Percentiles rank a stretch among this genome's conserved stretches.
phyloP scores from a whole-genome alignment of 1,140 invertebrate genomes.

The Adelges cooleyi region DNA sequence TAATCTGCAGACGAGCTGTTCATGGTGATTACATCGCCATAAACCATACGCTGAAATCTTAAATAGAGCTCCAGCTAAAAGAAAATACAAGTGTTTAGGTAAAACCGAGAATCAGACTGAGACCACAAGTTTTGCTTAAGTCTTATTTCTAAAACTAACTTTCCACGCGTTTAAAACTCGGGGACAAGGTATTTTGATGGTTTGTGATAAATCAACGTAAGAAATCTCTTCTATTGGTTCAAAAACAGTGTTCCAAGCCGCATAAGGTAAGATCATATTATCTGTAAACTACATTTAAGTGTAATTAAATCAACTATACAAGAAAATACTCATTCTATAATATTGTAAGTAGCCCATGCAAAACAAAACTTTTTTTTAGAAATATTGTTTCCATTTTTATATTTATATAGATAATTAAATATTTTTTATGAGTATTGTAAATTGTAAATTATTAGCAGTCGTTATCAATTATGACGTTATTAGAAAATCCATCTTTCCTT shows the following conservation, averaged over 20 bases:
- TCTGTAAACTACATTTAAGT: conserved; percentile 1
- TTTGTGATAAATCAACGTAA: not conserved
- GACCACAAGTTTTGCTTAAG: too few relatives aligned
- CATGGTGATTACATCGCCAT: not conserved
- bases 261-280: not conserved
- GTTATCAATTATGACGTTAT: too few relatives aligned
- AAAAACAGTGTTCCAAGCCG: not conserved
- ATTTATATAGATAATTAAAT: too few relatives aligned
- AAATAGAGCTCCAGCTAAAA: conserved; percentile 5
- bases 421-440: too few relatives aligned
- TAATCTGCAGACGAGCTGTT: not conserved
- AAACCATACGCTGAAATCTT: not conserved
- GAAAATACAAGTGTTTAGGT: not conserved
- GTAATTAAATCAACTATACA: not conserved
- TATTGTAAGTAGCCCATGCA: not conserved
- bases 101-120: too few relatives aligned
- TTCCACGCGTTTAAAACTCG: not conserved
- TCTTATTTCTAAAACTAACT: not conserved
- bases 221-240: not conserved
- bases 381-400: too few relatives aligned
- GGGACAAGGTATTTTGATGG: not conserved
- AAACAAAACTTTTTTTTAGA: not conserved
- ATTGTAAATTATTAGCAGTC: too few relatives aligned
- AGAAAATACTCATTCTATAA: not conserved
- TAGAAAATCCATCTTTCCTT: too few relatives aligned